These are phyloP conservation scores for Lycocerus yunnanus DNA, from an alignment of 2,888 invertebrate genomes.

Conservation along the genomic window DNA sequence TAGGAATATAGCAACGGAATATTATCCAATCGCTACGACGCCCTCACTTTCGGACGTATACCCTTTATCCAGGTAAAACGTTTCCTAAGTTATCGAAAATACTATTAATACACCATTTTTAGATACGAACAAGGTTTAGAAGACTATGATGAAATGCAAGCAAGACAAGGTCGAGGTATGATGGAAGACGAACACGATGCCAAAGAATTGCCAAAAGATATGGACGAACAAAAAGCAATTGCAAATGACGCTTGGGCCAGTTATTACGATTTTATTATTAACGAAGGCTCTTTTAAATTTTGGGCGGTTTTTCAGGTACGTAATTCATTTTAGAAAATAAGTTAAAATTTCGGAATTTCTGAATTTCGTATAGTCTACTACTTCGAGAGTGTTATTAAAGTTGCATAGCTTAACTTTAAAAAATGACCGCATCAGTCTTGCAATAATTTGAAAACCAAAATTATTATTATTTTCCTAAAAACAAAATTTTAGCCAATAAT, in stretches of 20 bases:
- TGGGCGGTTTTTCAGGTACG: conserved; percentile 85
- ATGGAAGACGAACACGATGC: conserved; percentile 57
- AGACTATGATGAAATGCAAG: conserved; percentile 49
- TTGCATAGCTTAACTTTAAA: not conserved
- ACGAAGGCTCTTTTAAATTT: conserved; percentile 87
- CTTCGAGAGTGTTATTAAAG: not conserved
- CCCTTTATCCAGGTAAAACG: conserved; percentile 40
- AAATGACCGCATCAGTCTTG: too few relatives aligned
- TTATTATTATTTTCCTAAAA: too few relatives aligned
- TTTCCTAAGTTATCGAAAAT: not conserved
- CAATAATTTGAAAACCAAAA: too few relatives aligned
- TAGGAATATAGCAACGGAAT: conserved; percentile 33
- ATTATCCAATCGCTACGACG: conserved; percentile 45
- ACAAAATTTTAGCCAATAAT: too few relatives aligned
- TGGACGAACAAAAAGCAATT: conserved; percentile 61
- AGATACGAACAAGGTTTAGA: conserved; percentile 50
- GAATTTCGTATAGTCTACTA: not conserved
- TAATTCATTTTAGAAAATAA: not conserved
- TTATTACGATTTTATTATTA: conserved; percentile 86
- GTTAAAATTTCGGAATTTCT: not conserved
- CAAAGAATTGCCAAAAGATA: conserved; percentile 56
- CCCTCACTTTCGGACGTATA: conserved; percentile 29
- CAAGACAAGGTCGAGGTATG: conserved; percentile 52
- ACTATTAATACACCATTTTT: not conserved
- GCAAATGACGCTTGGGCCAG: conserved; percentile 77